Conservation (phyloP, 2,888 invertebrate genomes). For the Trichopoda pennipes region DNA sequence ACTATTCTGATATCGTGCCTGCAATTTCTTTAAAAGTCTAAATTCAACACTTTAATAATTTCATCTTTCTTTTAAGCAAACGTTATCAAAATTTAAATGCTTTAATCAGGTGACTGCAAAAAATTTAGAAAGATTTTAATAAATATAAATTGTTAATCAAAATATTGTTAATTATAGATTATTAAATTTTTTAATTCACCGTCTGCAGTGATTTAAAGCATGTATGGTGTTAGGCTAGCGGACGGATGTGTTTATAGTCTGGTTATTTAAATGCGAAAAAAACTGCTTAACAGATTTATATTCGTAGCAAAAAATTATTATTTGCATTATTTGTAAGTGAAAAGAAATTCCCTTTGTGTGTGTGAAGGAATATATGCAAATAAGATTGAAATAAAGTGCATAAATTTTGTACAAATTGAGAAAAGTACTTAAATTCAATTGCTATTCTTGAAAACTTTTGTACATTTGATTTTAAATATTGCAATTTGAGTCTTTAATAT, state of each 20-base stretch:
- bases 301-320: slow-evolving; percentile 50
- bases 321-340: slow-evolving; percentile 17
- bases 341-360: background rate
- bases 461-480: slow-evolving; percentile 45
- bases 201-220: slow-evolving; percentile 27
- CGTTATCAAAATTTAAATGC: background rate
- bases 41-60: too few species aligned
- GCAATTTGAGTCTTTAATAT: background rate
- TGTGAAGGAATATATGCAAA: slow-evolving; percentile 7
- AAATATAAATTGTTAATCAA: slow-evolving; percentile 15
- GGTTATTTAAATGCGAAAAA: slow-evolving; percentile 24
- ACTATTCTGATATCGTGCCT: too few species aligned
- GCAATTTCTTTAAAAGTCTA: too few species aligned
- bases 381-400: slow-evolving; percentile 20
- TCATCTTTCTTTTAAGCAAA: background rate
- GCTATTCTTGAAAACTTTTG: background rate
- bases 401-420: slow-evolving; percentile 6
- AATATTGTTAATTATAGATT: too few species aligned
- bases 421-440: slow-evolving; percentile 34
- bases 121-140: slow-evolving; percentile 24
- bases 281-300: slow-evolving; percentile 45
- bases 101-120: slow-evolving; percentile 2
- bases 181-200: slow-evolving; percentile 25
- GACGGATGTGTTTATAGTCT: slow-evolving; percentile 13
- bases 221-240: slow-evolving; percentile 14